Conservation (phyloP, 2,113 vertebrate species). For the Bothrops jararaca region DNA sequence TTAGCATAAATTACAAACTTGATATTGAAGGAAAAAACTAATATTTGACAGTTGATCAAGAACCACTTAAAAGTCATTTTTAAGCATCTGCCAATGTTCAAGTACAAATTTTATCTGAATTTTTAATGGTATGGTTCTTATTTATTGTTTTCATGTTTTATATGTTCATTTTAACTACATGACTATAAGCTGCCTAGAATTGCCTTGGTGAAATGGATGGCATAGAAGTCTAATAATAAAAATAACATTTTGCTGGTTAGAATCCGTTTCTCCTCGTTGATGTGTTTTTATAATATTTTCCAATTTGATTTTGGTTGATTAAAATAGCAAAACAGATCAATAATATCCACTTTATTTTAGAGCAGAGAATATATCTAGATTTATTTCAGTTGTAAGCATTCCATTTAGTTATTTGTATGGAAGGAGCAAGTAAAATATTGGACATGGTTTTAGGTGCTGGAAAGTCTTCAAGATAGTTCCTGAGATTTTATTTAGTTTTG, state of each 20-base stretch:
- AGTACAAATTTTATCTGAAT: background rate
- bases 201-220: no score
- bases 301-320: background rate
- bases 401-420: background rate
- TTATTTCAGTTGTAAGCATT: background rate
- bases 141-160: no score
- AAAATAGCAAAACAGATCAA: background rate
- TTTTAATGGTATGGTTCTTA: no score
- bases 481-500: background rate
- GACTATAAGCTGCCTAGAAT: no score
- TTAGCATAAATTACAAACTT: background rate
- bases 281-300: background rate
- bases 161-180: no score
- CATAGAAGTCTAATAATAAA: no score
- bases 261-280: background rate
- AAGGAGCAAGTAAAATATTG: background rate
- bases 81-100: background rate
- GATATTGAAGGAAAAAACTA: background rate
- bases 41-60: background rate
- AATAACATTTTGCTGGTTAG: background rate
- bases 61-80: background rate
- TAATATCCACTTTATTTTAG: background rate
- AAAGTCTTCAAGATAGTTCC: background rate
- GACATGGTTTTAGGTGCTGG: background rate
- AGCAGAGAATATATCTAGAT: background rate